phyloP scores from a whole-genome alignment of 2,113 vertebrate species.

The Kobus ellipsiprymnus region DNA sequence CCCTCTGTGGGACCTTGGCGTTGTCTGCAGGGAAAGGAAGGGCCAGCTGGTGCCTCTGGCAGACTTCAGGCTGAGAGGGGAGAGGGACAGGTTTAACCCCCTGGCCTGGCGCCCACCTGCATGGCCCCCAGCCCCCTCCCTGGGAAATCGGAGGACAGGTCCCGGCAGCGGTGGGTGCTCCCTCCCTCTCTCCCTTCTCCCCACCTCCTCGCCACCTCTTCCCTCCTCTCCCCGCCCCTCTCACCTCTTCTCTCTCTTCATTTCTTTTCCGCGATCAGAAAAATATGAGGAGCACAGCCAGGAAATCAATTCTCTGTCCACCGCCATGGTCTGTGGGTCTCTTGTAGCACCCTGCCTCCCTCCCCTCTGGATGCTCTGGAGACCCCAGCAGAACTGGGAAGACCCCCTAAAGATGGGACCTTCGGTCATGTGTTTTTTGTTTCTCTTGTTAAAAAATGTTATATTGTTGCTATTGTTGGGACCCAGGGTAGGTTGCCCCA shows the following conservation, averaged over 20 bases:
- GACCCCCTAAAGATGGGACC: neutral
- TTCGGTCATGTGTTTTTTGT: no score
- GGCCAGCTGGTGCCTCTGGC: neutral
- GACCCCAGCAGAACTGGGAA: neutral
- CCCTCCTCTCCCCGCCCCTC: neutral
- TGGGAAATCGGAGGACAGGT: fast-evolving
- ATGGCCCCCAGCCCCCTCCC: fast-evolving
- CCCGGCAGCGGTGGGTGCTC: fast-evolving
- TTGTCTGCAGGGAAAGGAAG: neutral
- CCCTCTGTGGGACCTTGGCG: fast-evolving
- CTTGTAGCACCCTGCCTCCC: fast-evolving
- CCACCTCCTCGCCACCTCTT: neutral
- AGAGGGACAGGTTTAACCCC: neutral
- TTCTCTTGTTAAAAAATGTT: neutral
- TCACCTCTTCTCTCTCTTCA: neutral
- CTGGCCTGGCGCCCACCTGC: neutral
- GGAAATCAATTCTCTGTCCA: fast-evolving
- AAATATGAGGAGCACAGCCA: neutral
- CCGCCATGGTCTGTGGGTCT: neutral
- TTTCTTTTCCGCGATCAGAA: neutral
- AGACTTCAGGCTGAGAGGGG: neutral
- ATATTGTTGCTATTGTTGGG: neutral
- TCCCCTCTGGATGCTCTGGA: neutral
- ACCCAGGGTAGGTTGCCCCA: neutral
- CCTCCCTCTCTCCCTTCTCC: neutral